Base-by-base conservation (phyloP, 2,888 invertebrate genomes). In the Amphipoea lucens region DNA sequence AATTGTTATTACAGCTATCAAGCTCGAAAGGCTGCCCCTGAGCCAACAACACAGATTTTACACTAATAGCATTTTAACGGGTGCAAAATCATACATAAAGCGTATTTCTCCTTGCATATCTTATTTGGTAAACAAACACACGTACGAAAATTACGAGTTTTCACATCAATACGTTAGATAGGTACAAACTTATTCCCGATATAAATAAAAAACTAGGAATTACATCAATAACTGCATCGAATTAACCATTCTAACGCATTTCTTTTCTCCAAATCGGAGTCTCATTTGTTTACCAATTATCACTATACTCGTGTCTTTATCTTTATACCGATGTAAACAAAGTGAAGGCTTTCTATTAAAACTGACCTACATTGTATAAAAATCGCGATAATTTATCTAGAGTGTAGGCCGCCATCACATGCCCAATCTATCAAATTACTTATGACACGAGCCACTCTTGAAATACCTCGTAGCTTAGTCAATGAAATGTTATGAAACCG, bases 351-450 rank as follows among this genome's bases (percentile, higher is more conserved):
- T 91, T 91, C 87, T 87, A 90, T 90, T 87, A 92, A 91, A 90
- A 81, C 89, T 92, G 92, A 92, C 90, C 91, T 63, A 92, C 89
- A 90, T 91, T 69, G 73, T 71, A 86, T 86, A 88, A 88, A 88
- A 83, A 87, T 80, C 78, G 79, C 81, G 84, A 82, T 86, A 79
- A 87, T 87, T 83, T 78, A 84, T 81, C 70, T 81, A 67, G 48
- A 71, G 79, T 68, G 85, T 88, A 81, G 80, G 87, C 86, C 76
- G 74, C 75, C 80, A 84, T 79, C 80, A 87, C 68, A 81, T 69
- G 67, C 70, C 65, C 79, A 79, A 87, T 88, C 81, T 88, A 88
- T 90, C 87, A 87, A 86, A 86, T 78, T 76, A 76, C 73, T 81
- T 84, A 83, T 80, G 79, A 83, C 85, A 87, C 70, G 79, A 82